phyloP scores from a whole-genome alignment of 2,113 vertebrate species.

The Amphiprion percula region DNA sequence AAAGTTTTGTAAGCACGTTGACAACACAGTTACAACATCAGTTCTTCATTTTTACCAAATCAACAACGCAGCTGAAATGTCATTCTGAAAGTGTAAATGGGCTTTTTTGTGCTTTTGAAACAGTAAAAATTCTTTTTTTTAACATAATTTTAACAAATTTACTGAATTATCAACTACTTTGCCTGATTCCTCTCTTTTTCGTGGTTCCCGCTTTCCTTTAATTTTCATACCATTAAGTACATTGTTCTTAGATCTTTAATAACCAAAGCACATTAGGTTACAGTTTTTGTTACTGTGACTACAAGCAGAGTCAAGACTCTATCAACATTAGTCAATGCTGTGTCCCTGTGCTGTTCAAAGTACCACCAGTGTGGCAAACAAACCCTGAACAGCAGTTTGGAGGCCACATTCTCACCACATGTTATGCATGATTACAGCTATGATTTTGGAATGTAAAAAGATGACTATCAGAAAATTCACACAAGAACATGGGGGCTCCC shows the following conservation, averaged over 20 bases:
- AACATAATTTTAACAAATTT: background rate
- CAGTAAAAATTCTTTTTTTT: background rate
- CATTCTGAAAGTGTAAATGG: conserved; percentile 4
- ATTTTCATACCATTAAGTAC: background rate
- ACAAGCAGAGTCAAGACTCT: conserved; percentile 31
- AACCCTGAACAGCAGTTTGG: background rate
- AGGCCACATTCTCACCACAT: conserved; percentile 6
- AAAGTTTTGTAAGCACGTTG: conserved; percentile 11
- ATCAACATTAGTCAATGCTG: conserved; percentile 30
- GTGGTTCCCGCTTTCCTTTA: background rate
- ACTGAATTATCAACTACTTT: background rate
- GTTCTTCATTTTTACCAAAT: conserved; percentile 15
- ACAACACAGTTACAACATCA: conserved; percentile 20
- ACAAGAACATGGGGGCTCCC: conserved; percentile 11
- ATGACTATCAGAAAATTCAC: conserved; percentile 4
- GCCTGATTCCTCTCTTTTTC: background rate
- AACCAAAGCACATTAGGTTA: background rate
- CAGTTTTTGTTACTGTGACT: background rate
- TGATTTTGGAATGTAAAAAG: conserved; percentile 17
- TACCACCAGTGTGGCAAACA: conserved; percentile 10
- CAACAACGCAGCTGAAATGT: conserved; percentile 6
- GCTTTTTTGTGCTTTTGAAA: conserved; percentile 31
- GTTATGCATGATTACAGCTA: background rate
- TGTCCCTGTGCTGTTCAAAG: conserved; percentile 40
- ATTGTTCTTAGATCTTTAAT: background rate